Evolutionary conservation across 2,797 vertebrate species (phyloP), one percentile per base, ranked within the genome.

Genomic region (Sparus aurata): DNA sequence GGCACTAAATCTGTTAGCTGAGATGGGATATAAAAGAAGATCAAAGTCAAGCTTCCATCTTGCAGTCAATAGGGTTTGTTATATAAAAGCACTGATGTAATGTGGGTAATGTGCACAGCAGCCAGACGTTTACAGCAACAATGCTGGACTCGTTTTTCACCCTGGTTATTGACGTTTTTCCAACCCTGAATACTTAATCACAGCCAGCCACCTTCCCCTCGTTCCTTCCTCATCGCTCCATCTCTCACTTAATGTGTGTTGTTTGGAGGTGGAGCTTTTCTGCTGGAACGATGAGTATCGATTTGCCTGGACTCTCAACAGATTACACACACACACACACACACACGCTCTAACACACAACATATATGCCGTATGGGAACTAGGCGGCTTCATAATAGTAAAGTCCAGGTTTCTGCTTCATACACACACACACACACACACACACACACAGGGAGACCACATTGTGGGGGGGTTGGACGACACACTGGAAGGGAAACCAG

Each of bases 401-500:
- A 55, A 13, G 65, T 65, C 67, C 70, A 60, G 54, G 13, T 71
- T 70, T 77, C 52, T 71, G 59, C 67, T 41, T 66, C 49, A 60
- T 61, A 52, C n/a, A 58, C 47, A 30, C 38, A 45, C 43, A 61
- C 11, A 30, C 38, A 45, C 43, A 61, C 11, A 67, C 4, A 18
- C 15, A 53, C 41, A 63, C 70, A 73, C 69, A 77, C 17, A 62
- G 27, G 27, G 27, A 27, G 27, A 27, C 27, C 59, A 71, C 47
- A 79, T 20, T 43, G 54, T 8, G 13, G 41, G 34, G 23, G 65
- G 69, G 43, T 9, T 34, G 8, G 34, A 34, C 34, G 34, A 34
- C 34, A 91, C 91, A 95, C 94, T 95, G 94, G 94, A 94, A 34
- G 94, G 91, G 92, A 95, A 94, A 92, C 83, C 88, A 76, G 93